Base-by-base conservation (phyloP, 2,888 invertebrate species). In the Timandra comae region DNA sequence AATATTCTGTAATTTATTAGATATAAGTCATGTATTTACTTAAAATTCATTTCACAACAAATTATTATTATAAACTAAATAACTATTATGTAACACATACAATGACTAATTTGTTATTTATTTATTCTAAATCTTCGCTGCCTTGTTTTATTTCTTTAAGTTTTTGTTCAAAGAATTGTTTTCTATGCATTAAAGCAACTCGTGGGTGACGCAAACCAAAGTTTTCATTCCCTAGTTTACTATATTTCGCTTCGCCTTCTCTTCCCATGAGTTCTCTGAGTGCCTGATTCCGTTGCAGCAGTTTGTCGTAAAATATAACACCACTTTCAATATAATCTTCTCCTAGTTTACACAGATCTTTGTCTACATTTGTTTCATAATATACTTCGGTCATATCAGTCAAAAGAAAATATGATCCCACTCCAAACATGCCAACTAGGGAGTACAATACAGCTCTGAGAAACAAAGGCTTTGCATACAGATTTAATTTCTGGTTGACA, bases 301-400 rank as follows among this genome's bases (percentile, higher is more conserved):
- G 63, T 75, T 93, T 94, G 12, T 88, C 87, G 63, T 95, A 96
- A 76, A 89, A 96, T 63, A 91, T 90, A 16, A 90, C 76, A 2
- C 94, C 96, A 27, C 94, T 93, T 59, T 90, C 86, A 6, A 90
- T 74, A 64, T 91, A 93, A 25, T 90, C 82, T 23, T 79, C 70
- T 23, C 90, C 90, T 34, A 91, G 62, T 16, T 85, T 65, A 42
- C 88, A 87, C 10, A 95, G 74, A 41, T 80, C 69, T 33, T 87
- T 74, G 63, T 96, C 95, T 10, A 89, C 87, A 7, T 78, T 47
- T 5, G 78, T 70, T 63, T 95, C 95, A 61, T 86, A 89, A 48
- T 82, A 56, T 11, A 90, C 81, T 60, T 90, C 89, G 7, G 90
- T 86, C 45, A 78, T 75, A 66, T 95, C 93, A 59, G 89, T 90